Evolutionary conservation across 2,113 vertebrate species (phyloP), one percentile per base, ranked within the genome.

Genomic region (Dasyprocta punctata): DNA sequence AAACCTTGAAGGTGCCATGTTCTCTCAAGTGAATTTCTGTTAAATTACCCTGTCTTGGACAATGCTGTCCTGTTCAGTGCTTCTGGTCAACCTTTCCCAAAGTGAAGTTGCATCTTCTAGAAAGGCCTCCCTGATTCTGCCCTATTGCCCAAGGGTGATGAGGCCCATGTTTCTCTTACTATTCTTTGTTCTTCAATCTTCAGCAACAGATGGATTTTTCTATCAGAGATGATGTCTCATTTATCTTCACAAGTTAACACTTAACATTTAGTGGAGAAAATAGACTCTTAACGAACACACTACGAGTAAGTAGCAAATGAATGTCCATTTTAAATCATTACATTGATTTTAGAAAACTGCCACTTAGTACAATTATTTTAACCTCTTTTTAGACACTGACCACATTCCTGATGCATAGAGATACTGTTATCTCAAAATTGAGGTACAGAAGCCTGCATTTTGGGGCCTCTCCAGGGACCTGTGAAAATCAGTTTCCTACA

Each of bases 361-460:
- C 13, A 87, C 33, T 92, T 75, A 78, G 82, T 26, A 67, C 20
- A 47, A 44, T 56, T 61, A 65, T 92, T 47, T 9, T 86, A 92
- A 60, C 73, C 22, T 5, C 26, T 41, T 94, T 78, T 54, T 92
- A 84, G 75, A 92, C n/a, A 75, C 17, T 92, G 58, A 82, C 5
- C 33, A 81, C 56, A 81, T 38, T 90, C 30, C 56, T 78, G 36
- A 86, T 73, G 6, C 26, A 65, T 41, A 81, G 7, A 30, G 63
- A 67, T 94, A 33, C 24, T 71, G 86, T 96, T 92, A 4, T 63
- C 38, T 97, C 36, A 92, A 92, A 86, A n/a, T 67, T 38, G 78
- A 93, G 41, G 24, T 26, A 63, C 14, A 58, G 22, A 73, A 92
- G 38, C n/a, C n/a, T 47, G 16, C 20, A 38, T 85, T 52, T 19